phyloP scores from a whole-genome alignment of 2,113 vertebrate species.

The Psettodes erumei region DNA sequence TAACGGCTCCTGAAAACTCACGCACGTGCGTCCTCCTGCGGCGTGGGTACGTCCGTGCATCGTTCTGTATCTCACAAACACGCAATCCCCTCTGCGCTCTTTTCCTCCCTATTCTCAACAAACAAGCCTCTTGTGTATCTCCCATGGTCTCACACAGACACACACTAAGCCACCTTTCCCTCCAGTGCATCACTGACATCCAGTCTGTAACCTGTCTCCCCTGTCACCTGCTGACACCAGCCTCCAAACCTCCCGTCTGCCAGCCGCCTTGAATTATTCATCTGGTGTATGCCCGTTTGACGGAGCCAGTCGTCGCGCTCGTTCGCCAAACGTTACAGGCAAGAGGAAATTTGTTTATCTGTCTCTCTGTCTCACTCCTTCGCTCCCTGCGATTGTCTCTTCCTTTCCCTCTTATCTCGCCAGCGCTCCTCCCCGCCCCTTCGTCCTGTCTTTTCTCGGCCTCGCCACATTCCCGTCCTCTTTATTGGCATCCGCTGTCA shows the following conservation, averaged over 20 bases:
- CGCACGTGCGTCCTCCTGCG: conserved; percentile 42
- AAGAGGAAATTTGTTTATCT: conserved; percentile 51
- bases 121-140: conserved; percentile 22
- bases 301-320: conserved; percentile 46
- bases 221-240: conserved; percentile 52
- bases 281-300: conserved; percentile 67
- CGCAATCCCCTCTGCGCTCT: neutral
- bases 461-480: conserved; percentile 35
- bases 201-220: conserved; percentile 39
- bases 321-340: conserved; percentile 48
- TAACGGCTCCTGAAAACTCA: conserved; percentile 43
- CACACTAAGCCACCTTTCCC: conserved; percentile 2
- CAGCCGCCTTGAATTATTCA: conserved; percentile 72
- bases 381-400: conserved; percentile 35
- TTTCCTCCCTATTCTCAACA: conserved; percentile 11
- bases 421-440: conserved; percentile 3
- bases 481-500: conserved; percentile 65
- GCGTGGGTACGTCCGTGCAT: conserved; percentile 4
- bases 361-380: conserved; percentile 40
- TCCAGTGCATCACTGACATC: conserved; percentile 41
- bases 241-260: conserved; percentile 54
- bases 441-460: conserved; percentile 26
- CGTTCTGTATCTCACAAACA: conserved; percentile 16
- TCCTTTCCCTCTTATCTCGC: conserved; percentile 15
- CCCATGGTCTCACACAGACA: conserved; percentile 11